Percentiles rank a stretch among this genome's conserved stretches.
Evolutionary conservation across 2,797 vertebrate species (phyloP).

Genomic region (Tarsius wallacei): DNA sequence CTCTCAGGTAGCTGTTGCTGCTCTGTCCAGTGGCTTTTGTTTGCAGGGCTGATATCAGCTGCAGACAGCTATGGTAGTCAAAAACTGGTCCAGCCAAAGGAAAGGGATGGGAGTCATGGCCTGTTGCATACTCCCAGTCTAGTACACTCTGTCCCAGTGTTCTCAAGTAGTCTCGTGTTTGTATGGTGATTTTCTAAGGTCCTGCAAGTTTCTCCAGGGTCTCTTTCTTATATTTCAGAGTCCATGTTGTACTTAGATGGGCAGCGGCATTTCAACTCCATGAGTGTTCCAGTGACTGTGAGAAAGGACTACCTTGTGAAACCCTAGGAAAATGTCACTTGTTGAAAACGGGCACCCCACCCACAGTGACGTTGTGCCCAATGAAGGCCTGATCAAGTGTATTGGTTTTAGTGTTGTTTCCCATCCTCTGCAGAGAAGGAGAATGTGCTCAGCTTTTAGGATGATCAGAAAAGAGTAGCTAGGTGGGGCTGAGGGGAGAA

Average conservation of each 20-base stretch:
- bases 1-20: neutral
- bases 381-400: neutral
- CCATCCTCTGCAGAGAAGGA: conserved; percentile 17
- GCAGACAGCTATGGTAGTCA: conserved; percentile 3
- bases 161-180: neutral
- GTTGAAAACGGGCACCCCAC: conserved; percentile 39
- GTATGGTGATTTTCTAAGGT: neutral
- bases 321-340: conserved; percentile 59
- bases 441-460: conserved; percentile 45
- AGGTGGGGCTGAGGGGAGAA: neutral
- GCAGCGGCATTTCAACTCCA: conserved; percentile 95
- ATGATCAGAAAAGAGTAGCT: conserved; percentile 41
- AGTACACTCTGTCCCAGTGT: neutral
- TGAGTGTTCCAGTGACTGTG: conserved; percentile 88
- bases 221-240: conserved; percentile 91
- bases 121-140: neutral
- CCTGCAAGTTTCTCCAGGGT: neutral
- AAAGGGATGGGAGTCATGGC: neutral
- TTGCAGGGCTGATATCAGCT: neutral
- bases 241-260: conserved; percentile 99
- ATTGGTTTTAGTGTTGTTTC: neutral
- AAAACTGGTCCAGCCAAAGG: neutral
- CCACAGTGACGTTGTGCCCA: neutral
- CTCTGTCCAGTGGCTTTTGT: neutral
- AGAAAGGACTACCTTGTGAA: conserved; percentile 55